Conservation (phyloP, 1,140 invertebrate species). For the Amphibalanus amphitrite region DNA sequence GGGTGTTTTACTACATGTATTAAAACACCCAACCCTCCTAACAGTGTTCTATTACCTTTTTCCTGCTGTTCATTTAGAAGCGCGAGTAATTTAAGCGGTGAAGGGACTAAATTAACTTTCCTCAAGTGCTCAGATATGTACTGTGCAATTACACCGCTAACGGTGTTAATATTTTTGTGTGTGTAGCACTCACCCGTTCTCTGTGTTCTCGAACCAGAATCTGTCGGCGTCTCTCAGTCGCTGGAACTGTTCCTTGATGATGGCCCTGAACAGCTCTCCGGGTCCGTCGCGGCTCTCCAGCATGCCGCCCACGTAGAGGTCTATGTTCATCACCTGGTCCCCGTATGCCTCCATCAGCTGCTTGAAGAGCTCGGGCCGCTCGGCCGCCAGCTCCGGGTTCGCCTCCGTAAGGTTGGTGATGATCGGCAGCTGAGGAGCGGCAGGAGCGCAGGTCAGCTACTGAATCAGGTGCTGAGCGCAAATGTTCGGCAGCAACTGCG, state of each 20-base stretch:
- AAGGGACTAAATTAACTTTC: no score
- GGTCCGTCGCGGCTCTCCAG: constrained; percentile 76
- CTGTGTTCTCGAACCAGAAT: constrained; percentile 96
- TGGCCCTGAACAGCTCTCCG: constrained; percentile 72
- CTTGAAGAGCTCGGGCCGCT: constrained; percentile 51
- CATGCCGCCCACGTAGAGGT: constrained; percentile 98
- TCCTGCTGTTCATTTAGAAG: no score
- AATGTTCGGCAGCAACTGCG: no score
- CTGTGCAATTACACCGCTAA: no score
- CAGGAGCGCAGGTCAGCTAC: no score
- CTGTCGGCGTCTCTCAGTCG: constrained; percentile 83
- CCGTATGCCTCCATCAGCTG: constrained; percentile 57
- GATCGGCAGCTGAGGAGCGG: constrained; percentile 11
- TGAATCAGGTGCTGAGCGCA: no score
- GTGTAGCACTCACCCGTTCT: constrained; percentile 73
- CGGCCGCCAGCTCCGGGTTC: constrained; percentile 60
- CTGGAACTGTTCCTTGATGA: constrained; percentile 87
- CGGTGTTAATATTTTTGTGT: no score
- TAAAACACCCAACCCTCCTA: no score
- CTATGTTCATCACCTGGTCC: constrained; percentile 67
- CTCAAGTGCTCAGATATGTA: no score
- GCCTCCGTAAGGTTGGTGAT: constrained; percentile 36
- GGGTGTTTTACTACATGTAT: no score
- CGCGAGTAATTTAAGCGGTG: no score
- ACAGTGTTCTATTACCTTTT: no score